A percentile compares a stretch with the other conserved stretches of the same genome.
Conservation (phyloP, 2,888 invertebrate genomes). For the Linyphia triangularis region DNA sequence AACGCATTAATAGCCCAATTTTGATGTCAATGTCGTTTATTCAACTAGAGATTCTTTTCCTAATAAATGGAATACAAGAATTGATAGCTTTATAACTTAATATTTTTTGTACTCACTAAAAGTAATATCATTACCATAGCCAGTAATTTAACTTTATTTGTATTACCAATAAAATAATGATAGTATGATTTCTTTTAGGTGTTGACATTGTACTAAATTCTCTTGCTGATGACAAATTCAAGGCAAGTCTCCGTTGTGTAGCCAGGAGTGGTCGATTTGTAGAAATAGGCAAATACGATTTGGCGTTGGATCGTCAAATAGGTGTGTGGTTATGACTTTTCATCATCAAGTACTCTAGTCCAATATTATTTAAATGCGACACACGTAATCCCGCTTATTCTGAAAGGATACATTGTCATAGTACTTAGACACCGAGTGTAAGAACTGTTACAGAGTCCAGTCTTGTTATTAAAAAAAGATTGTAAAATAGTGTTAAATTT, state of each 20-base stretch:
- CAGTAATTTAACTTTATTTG: background rate
- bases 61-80: background rate
- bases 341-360: too few species aligned
- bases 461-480: too few species aligned
- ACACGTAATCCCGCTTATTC: too few species aligned
- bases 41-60: too few species aligned
- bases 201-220: slow-evolving; percentile 83
- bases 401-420: too few species aligned
- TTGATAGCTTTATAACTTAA: background rate
- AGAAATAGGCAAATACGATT: slow-evolving; percentile 83
- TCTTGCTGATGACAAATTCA: slow-evolving; percentile 82
- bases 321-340: too few species aligned
- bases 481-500: too few species aligned
- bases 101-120: background rate
- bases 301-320: slow-evolving; percentile 81
- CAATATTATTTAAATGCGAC: too few species aligned
- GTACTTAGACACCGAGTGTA: too few species aligned
- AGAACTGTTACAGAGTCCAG: too few species aligned
- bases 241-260: slow-evolving; percentile 81
- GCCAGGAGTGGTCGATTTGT: slow-evolving; percentile 82
- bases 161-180: background rate
- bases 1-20: too few species aligned
- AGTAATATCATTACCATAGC: background rate
- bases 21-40: too few species aligned
- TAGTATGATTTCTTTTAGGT: slow-evolving; percentile 22